Evolutionary conservation across 2,888 invertebrate genomes (phyloP).

Genomic region (Heliothis peltigera): DNA sequence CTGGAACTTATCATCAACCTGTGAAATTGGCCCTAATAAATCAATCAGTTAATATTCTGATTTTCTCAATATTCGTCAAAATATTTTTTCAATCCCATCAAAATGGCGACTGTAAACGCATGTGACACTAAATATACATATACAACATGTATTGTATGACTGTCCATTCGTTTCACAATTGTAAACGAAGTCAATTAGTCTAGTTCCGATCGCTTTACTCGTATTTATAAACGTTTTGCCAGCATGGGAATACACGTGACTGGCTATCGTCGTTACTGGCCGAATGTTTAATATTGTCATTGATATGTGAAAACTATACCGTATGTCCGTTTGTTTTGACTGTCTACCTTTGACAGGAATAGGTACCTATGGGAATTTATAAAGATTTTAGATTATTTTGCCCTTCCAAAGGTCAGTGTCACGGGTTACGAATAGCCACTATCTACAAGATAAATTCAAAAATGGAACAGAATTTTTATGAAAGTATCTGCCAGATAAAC

Average conservation of each 20-base stretch:
- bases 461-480: too few relatives aligned
- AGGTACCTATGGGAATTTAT: not conserved
- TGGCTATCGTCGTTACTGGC: not conserved
- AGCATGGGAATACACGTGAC: constrained; percentile 49
- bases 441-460: too few relatives aligned
- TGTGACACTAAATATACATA: constrained; percentile 1
- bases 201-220: constrained; percentile 3
- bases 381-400: not conserved
- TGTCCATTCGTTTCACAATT: constrained; percentile 3
- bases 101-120: not conserved
- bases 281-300: not conserved
- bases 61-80: too few relatives aligned
- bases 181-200: constrained; percentile 38
- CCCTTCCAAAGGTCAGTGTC: too few relatives aligned
- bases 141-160: not conserved
- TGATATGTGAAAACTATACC: constrained; percentile 6
- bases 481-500: too few relatives aligned
- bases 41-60: too few relatives aligned
- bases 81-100: not conserved
- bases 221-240: constrained; percentile 26
- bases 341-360: too few relatives aligned
- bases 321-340: not conserved
- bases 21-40: too few relatives aligned
- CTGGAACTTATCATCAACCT: too few relatives aligned
- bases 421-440: too few relatives aligned